These are phyloP conservation scores for Oxystoma pomonae DNA, from an alignment of 2,888 invertebrate genomes.

Conservation along the genomic window DNA sequence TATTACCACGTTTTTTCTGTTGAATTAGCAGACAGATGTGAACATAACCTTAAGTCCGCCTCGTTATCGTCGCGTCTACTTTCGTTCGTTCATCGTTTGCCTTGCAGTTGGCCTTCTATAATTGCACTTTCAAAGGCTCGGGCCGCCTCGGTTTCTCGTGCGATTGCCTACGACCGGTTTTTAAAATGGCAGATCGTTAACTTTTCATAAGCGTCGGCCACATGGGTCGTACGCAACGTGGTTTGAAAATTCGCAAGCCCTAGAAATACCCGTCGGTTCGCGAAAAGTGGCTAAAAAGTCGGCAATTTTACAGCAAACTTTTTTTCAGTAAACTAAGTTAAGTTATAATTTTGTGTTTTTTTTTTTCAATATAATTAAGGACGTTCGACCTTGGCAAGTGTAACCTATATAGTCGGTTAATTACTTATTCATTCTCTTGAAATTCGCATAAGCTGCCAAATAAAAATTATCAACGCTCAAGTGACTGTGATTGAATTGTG, in stretches of 20 bases:
- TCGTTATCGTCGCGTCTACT: not conserved
- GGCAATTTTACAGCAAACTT: not conserved
- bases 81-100: constrained; percentile 5
- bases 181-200: constrained; percentile 43
- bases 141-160: constrained; percentile 6
- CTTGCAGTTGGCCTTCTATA: constrained; percentile 13
- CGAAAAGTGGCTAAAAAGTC: not conserved
- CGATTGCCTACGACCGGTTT: constrained; percentile 31
- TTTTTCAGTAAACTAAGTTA: not conserved
- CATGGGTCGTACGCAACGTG: constrained; percentile 50
- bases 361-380: not conserved
- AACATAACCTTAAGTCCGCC: not conserved
- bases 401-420: not conserved
- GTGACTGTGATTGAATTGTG: constrained; percentile 21
- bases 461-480: constrained; percentile 14
- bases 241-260: constrained; percentile 23
- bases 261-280: not conserved
- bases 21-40: too few relatives aligned
- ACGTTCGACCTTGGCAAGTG: not conserved
- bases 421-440: constrained; percentile 5
- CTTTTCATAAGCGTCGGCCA: constrained; percentile 48
- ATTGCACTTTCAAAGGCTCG: constrained; percentile 17
- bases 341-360: not conserved
- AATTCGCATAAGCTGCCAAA: constrained; percentile 12
- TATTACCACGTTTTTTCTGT: too few relatives aligned